Evolutionary conservation across 1,140 invertebrate species (phyloP), one percentile per base, ranked within the genome.

Genomic region (Brachionus rubens): DNA sequence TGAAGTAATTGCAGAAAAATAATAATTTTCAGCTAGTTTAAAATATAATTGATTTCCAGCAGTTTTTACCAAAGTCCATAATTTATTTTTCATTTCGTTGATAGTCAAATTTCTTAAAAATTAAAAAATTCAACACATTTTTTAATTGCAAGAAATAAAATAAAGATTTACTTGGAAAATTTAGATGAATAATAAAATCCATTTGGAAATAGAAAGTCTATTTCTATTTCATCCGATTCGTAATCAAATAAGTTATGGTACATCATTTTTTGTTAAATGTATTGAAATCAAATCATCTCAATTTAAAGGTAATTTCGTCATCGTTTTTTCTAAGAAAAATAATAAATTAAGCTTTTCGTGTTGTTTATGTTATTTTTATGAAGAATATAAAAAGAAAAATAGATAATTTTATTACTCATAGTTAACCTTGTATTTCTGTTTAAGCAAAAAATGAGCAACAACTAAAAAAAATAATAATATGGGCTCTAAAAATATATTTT

Each of bases 21-120:
- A 59, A 59, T 36, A 59, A 26, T 26, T 33, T 59, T 59, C 54
- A 40, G 54, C 30, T 36, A 59, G 36, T 59, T 59, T 59, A 59
- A 40, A 59, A 16, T 5, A 59, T 33, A 59, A 40, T 16, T 59
- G 14, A 33, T 59, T n/a, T 19, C 36, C 36, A 16, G 36, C 19
- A 33, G 33, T 36, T 2, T 26, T 7, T 33, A 40, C 36, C 10
- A 59, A 19, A 14, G 12, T 6, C 10, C 36, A 36, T 36, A 59
- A 59, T 36, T 59, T 59, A 7, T 59, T 16, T 36, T 59, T 59
- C 0, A 59, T 10, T 6, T 59, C 54, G 10, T 59, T 4, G 16
- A 59, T 33, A 16, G 54, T 36, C 3, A 28, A 59, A n/a, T 59
- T 59, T 36, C 54, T 59, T 33, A 16, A 59, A 41, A 59, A 12